These are phyloP conservation scores for Blastomussa wellsi DNA, from an alignment of 92 coral and sea anemone species.

Conservation along the genomic window DNA sequence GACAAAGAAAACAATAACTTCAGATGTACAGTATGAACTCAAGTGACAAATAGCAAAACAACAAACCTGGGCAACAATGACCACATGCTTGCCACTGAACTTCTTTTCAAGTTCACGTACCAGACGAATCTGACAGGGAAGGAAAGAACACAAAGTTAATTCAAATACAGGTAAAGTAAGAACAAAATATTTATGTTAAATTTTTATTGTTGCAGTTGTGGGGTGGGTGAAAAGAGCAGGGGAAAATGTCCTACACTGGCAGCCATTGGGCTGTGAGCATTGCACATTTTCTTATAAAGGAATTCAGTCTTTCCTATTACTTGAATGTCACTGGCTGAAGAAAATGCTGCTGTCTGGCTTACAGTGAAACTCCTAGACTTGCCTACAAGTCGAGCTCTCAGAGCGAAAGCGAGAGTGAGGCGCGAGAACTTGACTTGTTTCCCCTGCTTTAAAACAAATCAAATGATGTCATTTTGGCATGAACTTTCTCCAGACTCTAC, in stretches of 20 bases:
- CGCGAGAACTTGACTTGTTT: too few species aligned
- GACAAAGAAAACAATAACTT: background rate
- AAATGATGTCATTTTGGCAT: too few species aligned
- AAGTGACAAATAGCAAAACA: background rate
- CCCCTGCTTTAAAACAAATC: too few species aligned
- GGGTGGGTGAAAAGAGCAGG: background rate
- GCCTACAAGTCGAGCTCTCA: too few species aligned
- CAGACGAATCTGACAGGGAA: slow-evolving; percentile 74
- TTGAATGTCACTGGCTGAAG: too few species aligned
- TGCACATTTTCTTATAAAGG: too few species aligned
- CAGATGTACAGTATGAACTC: background rate
- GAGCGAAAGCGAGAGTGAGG: too few species aligned
- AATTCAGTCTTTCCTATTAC: too few species aligned
- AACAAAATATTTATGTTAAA: background rate
- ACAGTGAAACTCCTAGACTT: too few species aligned
- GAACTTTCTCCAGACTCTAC: too few species aligned
- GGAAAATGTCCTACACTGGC: background rate
- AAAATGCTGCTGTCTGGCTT: too few species aligned
- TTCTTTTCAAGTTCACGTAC: slow-evolving; percentile 98
- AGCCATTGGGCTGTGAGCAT: background rate
- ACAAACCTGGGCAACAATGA: slow-evolving; percentile 89
- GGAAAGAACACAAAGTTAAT: background rate
- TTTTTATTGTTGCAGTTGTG: background rate
- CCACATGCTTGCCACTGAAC: slow-evolving; percentile 99
- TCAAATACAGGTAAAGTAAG: background rate